phyloP scores from a whole-genome alignment of 2,797 vertebrate species.

The Chiroxiphia lanceolata region DNA sequence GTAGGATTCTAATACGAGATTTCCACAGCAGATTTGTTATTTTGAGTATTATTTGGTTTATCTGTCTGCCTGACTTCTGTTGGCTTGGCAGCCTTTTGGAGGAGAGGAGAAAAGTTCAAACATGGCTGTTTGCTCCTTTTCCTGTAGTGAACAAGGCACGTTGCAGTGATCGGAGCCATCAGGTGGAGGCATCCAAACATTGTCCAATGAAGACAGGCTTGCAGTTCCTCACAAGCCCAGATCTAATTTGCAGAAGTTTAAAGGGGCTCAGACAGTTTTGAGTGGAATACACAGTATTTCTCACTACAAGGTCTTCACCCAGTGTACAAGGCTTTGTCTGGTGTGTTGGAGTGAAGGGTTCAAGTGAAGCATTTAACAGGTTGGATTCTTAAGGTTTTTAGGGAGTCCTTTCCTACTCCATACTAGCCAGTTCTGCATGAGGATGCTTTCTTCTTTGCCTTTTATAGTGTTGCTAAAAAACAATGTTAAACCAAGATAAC shows the following conservation, averaged over 20 bases:
- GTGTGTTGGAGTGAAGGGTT: neutral
- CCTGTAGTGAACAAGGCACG: fast-evolving
- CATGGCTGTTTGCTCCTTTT: neutral
- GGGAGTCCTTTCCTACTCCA: neutral
- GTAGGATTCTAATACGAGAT: neutral
- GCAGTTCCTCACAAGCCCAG: neutral
- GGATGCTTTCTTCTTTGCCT: neutral
- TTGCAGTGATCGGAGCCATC: neutral
- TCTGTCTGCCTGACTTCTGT: neutral
- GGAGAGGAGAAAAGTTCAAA: neutral
- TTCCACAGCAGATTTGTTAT: constrained; percentile 1
- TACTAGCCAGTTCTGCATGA: neutral
- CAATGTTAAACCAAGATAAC: neutral
- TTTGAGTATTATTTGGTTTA: neutral
- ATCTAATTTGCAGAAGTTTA: neutral
- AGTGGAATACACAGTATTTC: neutral
- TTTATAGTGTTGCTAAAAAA: neutral
- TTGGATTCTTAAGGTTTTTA: neutral
- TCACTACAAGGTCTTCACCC: neutral
- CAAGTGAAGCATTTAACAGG: neutral
- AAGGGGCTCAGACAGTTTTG: neutral
- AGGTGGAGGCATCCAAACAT: neutral
- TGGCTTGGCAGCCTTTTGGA: neutral
- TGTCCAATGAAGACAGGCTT: neutral
- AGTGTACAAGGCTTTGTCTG: neutral